Evolutionary conservation across 2,888 invertebrate genomes (phyloP), one percentile per base, ranked within the genome.

Genomic region (Scaptodrosophila latifasciaeformis): DNA sequence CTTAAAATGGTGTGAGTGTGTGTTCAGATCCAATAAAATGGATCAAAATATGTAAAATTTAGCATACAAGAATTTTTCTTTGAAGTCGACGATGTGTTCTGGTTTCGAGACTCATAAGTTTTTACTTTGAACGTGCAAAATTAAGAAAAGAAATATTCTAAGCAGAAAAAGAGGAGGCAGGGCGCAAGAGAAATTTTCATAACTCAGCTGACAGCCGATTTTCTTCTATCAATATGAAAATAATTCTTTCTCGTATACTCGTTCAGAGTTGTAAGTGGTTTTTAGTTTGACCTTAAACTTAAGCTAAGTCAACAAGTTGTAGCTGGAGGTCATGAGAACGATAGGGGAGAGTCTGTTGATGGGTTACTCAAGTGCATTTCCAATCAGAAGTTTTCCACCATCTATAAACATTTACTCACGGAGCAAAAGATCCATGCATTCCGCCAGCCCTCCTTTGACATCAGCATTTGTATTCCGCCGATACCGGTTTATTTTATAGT

Each of bases 241-340:
- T 66, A 63, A 66, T 49, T 44, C 53, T 50, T 47, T 17, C 10
- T 3, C 37, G 15, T 37, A 1, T 9, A 47, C 61, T 60, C 62
- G 62, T 62, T 54, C 37, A 35, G 57, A 70, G 65, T 69, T 62
- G 59, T 70, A 77, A 74, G 78, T 72, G 71, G 59, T 62, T 74
- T 62, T 74, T 70, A 64, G 42, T 54, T 56, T 75, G 71, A 71
- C 74, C 78, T 75, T 78, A 67, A 71, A 78, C 70, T 70, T 76
- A 60, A 58, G 56, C 68, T 59, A 44, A 30, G n/a, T n/a, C n/a
- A n/a, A n/a, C n/a, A n/a, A n/a, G n/a, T n/a, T n/a, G n/a, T n/a
- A n/a, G n/a, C n/a, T n/a, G n/a, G n/a, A n/a, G n/a, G n/a, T n/a
- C n/a, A 21, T 2, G 12, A 35, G 35, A 10, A 21, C 13, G 15